Evolutionary conservation across 2,113 vertebrate genomes (phyloP), one percentile per base, ranked within the genome.

Genomic region (Catharus fuscescens): DNA sequence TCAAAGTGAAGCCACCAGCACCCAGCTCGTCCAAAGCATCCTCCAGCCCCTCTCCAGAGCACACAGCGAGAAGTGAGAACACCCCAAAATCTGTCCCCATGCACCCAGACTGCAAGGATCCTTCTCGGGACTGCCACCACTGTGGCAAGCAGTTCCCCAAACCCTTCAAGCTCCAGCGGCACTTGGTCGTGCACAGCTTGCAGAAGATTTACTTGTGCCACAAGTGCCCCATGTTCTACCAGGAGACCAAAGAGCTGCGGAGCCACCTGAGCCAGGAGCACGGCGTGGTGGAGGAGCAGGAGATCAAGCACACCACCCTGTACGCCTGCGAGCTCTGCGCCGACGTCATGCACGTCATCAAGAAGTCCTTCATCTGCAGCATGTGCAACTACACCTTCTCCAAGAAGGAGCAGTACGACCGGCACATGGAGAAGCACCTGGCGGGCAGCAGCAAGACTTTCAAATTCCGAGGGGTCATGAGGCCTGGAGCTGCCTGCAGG

Each of bases 341-440:
- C 1, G 98, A 99, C 8, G 99, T 99, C 95, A 99, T 99, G 98
- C 99, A 99, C 5, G 98, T 99, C 64, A 99, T 99, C 95, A 99
- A 98, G 96, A 98, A 99, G 72, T 99, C 99, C n/a, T 99, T 99
- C 92, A 99, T 98, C 95, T 99, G 99, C 97, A 99, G 99, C 98
- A 98, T 99, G 92, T 99, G 99, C 95, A 99, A 99, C 96, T 99
- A 99, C 89, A 99, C 99, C 29, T 99, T 99, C 93, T 99, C 99
- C 40, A 99, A 99, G 95, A 99, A 99, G 72, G 99, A 99, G 87
- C 99, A 99, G 92, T 99, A 99, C 2, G 99, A 99, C 95, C 98
- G 99, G 54, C 99, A 99, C 97, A 99, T 99, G 99, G 99, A 99
- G 83, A 99, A 99, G 92, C 99, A 99, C 92, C 97, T 99, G 77